These are phyloP conservation scores for Lynx canadensis DNA, from an alignment of 2,113 vertebrate species.

Conservation along the genomic window DNA sequence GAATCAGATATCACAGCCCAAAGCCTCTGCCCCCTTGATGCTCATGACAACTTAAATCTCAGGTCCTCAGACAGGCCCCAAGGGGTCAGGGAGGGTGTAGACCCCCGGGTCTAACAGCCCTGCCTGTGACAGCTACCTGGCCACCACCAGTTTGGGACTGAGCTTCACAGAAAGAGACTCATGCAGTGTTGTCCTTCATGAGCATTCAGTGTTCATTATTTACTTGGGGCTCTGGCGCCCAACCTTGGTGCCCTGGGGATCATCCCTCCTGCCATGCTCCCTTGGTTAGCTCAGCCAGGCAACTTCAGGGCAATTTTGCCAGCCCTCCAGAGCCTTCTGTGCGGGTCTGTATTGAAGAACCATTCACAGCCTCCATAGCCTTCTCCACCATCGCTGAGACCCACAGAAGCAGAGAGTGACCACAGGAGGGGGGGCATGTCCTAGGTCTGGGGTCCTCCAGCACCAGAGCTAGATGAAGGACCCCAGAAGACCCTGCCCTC, in stretches of 20 bases:
- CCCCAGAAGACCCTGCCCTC: too few species aligned
- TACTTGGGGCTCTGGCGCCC: background rate
- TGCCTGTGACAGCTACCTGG: background rate
- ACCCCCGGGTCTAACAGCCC: background rate
- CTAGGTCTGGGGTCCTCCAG: background rate
- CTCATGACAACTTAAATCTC: background rate
- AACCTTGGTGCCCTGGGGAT: background rate
- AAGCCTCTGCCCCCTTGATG: background rate
- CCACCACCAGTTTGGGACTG: background rate
- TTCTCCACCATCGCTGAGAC: background rate
- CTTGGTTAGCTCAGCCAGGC: background rate
- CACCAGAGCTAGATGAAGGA: background rate
- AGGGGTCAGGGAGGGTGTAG: background rate
- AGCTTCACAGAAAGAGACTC: background rate
- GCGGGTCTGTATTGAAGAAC: too few species aligned
- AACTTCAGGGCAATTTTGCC: background rate
- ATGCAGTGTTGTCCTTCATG: background rate
- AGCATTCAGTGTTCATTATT: background rate
- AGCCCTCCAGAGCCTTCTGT: background rate
- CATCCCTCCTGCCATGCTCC: background rate
- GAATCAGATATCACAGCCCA: background rate
- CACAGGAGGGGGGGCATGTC: background rate
- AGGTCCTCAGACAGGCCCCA: background rate
- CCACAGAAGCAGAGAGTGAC: background rate
- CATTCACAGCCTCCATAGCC: background rate